phyloP scores from a whole-genome alignment of 2,113 vertebrate genomes.

The Phrynosoma blainvillii region DNA sequence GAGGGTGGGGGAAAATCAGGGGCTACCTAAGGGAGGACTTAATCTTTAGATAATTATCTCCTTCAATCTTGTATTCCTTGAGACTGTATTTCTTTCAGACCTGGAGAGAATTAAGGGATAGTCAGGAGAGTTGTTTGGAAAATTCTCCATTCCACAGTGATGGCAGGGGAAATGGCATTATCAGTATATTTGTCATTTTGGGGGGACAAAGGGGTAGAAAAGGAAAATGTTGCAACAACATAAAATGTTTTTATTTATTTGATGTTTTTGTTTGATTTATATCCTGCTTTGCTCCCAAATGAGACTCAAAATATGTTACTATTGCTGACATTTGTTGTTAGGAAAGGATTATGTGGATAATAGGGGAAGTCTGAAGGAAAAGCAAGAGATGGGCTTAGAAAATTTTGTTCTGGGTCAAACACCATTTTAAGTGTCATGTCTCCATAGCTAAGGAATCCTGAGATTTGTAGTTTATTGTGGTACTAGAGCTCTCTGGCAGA shows the following conservation, averaged over 20 bases:
- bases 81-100: slow-evolving; percentile 47
- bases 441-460: too few relatives aligned
- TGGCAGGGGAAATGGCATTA: slow-evolving; percentile 59
- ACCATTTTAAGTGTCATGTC: too few relatives aligned
- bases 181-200: slow-evolving; percentile 35
- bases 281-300: too few relatives aligned
- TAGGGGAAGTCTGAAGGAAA: neutral
- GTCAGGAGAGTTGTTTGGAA: slow-evolving; percentile 56
- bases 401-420: neutral
- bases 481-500: too few relatives aligned
- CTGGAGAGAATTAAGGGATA: slow-evolving; percentile 34
- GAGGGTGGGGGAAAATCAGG: slow-evolving; percentile 7
- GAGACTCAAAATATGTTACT: too few relatives aligned
- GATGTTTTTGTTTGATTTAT: too few relatives aligned
- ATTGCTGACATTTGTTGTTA: slow-evolving; percentile 28
- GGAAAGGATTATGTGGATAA: neutral
- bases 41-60: slow-evolving; percentile 42
- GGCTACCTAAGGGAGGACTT: neutral
- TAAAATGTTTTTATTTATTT: slow-evolving; percentile 20
- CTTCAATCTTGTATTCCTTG: neutral
- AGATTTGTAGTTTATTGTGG: too few relatives aligned
- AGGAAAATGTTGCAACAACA: slow-evolving; percentile 59
- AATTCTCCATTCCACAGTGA: slow-evolving; percentile 57
- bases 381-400: too few relatives aligned
- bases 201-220: slow-evolving; percentile 29